Percentiles rank a stretch among this genome's conserved stretches.
Evolutionary conservation across 2,888 invertebrate genomes (phyloP).

Genomic region (Meandrusa payeni): DNA sequence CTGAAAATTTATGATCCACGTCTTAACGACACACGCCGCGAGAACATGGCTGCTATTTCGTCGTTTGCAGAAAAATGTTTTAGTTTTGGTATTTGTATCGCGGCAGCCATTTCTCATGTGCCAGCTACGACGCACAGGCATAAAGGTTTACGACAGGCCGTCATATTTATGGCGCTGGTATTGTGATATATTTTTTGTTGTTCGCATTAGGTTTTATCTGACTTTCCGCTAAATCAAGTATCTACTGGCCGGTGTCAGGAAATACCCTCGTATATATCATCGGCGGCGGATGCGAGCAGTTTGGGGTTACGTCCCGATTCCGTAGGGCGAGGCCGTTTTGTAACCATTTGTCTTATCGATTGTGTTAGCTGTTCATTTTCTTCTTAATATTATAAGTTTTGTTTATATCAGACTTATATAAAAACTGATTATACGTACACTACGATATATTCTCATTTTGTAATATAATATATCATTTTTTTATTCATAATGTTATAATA

Average conservation of each 20-base stretch:
- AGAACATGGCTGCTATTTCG: constrained; percentile 31
- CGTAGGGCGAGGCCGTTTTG: constrained; percentile 49
- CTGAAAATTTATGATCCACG: constrained; percentile 25
- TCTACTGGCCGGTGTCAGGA: constrained; percentile 80
- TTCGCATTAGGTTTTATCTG: constrained; percentile 81
- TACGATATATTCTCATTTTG: no score
- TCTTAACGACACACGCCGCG: constrained; percentile 23
- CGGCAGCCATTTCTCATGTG: constrained; percentile 74
- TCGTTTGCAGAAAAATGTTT: constrained; percentile 36
- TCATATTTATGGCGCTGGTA: constrained; percentile 78
- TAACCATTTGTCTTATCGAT: constrained; percentile 66
- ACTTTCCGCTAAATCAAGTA: constrained; percentile 81
- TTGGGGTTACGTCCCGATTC: constrained; percentile 68
- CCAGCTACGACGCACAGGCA: constrained; percentile 72
- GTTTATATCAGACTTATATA: no score
- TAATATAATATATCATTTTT: no score
- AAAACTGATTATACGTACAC: no score
- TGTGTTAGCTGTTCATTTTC: constrained; percentile 48
- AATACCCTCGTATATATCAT: constrained; percentile 77
- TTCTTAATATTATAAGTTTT: constrained; percentile 39
- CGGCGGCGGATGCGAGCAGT: constrained; percentile 65
- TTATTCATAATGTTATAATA: no score
- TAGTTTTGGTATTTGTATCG: constrained; percentile 58
- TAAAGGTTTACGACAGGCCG: constrained; percentile 80
- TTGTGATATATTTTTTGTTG: constrained; percentile 81